phyloP scores from a whole-genome alignment of 2,888 invertebrate genomes.

The Sceliomorpha sp. region DNA sequence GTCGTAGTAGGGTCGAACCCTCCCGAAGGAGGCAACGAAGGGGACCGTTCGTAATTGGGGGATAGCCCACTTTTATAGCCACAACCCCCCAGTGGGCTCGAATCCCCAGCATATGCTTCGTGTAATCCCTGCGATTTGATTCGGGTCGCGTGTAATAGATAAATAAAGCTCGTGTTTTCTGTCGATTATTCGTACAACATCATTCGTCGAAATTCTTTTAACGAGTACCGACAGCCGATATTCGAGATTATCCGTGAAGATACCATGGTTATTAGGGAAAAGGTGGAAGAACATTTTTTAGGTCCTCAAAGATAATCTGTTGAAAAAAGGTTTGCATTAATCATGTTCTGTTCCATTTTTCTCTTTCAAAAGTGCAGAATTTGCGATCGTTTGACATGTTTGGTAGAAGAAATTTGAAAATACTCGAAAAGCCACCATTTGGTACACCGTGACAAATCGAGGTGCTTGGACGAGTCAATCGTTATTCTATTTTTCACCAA shows the following conservation, averaged over 20 bases:
- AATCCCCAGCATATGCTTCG: constrained; percentile 78
- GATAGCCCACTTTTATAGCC: constrained; percentile 74
- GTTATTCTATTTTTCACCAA: no score
- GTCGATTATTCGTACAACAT: constrained; percentile 61
- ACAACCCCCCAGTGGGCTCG: constrained; percentile 68
- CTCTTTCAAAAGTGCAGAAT: no score
- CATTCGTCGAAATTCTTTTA: constrained; percentile 56
- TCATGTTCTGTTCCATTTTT: no score
- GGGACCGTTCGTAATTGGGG: constrained; percentile 78
- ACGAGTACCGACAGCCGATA: constrained; percentile 49
- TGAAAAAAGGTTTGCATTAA: no score
- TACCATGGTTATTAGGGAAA: constrained; percentile 23
- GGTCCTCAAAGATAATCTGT: no score
- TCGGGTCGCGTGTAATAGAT: constrained; percentile 76
- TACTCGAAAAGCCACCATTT: no score
- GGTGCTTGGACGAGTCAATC: no score
- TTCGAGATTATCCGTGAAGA: constrained; percentile 40
- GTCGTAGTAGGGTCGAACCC: constrained; percentile 66
- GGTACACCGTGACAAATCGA: no score
- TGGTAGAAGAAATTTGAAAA: no score
- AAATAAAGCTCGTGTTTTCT: constrained; percentile 74
- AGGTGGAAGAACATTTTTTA: no score
- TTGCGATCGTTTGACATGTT: no score
- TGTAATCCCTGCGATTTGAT: constrained; percentile 74
- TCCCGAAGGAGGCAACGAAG: constrained; percentile 62